Evolutionary conservation across 2,888 invertebrate species (phyloP).

Genomic region (Tenthredo amoena): DNA sequence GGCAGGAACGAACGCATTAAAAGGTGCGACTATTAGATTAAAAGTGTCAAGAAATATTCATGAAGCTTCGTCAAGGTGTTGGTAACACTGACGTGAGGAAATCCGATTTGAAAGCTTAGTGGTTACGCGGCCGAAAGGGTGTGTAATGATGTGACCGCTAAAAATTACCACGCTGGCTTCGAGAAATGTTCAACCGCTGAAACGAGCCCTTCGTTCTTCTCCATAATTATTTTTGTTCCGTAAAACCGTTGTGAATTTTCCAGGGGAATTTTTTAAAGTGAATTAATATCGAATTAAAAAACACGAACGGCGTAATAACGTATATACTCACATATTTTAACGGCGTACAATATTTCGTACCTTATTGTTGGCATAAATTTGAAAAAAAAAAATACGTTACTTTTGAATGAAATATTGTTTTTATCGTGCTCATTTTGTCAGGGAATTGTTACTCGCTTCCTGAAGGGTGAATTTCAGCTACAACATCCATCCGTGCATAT

Average conservation of each 20-base stretch:
- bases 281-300: background rate
- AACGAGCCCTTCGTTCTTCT: background rate
- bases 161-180: slow-evolving; percentile 2
- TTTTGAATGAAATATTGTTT: background rate
- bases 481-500: slow-evolving; percentile 31
- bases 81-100: slow-evolving; percentile 10
- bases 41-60: slow-evolving; percentile 9
- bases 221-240: background rate
- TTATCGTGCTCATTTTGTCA: background rate
- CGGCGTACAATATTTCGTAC: background rate
- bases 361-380: background rate
- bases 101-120: slow-evolving; percentile 35
- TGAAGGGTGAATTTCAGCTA: background rate
- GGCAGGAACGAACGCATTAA: background rate
- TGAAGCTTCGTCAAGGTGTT: slow-evolving; percentile 22
- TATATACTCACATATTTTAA: background rate
- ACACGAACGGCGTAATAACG: background rate
- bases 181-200: background rate
- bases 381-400: background rate
- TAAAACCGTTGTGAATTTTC: background rate
- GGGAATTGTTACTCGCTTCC: background rate
- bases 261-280: background rate
- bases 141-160: slow-evolving; percentile 6
- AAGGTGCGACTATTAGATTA: slow-evolving; percentile 12
- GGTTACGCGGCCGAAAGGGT: background rate